Evolutionary conservation across 1,140 invertebrate genomes (phyloP).

Genomic region (Cataglyphis hispanica): DNA sequence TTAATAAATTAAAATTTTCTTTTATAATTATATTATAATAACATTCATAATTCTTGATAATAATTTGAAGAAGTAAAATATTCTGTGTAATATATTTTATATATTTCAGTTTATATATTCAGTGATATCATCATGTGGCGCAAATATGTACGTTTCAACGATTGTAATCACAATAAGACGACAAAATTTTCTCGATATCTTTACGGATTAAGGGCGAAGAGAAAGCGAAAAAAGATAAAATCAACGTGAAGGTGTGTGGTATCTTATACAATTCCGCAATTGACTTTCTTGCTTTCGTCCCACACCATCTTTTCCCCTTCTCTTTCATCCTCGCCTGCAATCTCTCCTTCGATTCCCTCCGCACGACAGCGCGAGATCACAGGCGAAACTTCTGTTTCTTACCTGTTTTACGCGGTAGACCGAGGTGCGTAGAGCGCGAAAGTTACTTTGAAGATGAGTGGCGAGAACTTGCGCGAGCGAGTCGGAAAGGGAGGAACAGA

Average conservation of each 20-base stretch:
- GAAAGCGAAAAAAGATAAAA: constrained; percentile 42
- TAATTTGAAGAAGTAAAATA: constrained; percentile 4
- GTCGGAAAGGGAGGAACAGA: not conserved
- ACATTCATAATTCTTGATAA: not conserved
- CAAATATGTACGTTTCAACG: constrained; percentile 12
- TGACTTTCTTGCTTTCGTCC: constrained; percentile 41
- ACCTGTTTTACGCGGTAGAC: constrained; percentile 60
- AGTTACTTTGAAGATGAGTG: constrained; percentile 66
- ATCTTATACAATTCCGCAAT: constrained; percentile 36
- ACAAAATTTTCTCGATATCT: constrained; percentile 73
- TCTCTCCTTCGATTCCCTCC: constrained; percentile 34
- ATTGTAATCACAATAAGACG: constrained; percentile 37
- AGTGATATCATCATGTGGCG: not conserved
- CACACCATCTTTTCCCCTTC: not conserved
- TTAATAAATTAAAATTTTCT: not conserved
- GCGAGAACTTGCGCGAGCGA: constrained; percentile 48
- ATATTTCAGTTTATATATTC: constrained; percentile 5
- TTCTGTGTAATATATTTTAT: not conserved
- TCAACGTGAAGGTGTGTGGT: constrained; percentile 37
- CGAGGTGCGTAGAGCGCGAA: constrained; percentile 45
- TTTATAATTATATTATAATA: too few species aligned
- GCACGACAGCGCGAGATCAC: constrained; percentile 38
- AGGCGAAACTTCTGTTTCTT: constrained; percentile 69
- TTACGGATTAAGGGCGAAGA: constrained; percentile 56
- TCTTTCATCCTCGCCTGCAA: not conserved